Evolutionary conservation across 2,797 vertebrate genomes (phyloP), one percentile per base, ranked within the genome.

Genomic region (Argentina silus): DNA sequence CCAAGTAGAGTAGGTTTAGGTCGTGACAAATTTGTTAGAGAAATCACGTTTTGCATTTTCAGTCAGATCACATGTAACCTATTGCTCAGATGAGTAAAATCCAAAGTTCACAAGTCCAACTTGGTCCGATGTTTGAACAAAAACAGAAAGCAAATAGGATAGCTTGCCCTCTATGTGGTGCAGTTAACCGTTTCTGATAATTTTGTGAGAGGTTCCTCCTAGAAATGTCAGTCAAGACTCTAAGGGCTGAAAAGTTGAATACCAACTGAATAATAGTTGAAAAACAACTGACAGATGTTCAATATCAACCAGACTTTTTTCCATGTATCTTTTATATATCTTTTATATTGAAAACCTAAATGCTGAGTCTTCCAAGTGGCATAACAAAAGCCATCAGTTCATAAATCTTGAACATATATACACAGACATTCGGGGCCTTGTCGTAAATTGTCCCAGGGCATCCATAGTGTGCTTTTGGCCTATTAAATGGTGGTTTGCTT

Each of bases 401-500:
- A 17, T 64, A 65, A 55, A 71, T 69, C 59, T 72, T 27, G 68
- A 47, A 67, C 51, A 62, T 53, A 62, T 53, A 62, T 1, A 67
- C 14, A 55, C 12, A 42, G 19, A 36, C 19, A 70, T 27, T 48
- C 4, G 11, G 17, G 21, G 59, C 17, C 42, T 50, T 1, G 8
- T 23, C 17, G 23, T 67, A 60, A 68, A 74, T 65, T 44, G 67
- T 36, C 51, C 62, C 55, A 62, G 65, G 48, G 65, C 27, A 42
- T 10, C 57, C 19, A 51, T 62, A 57, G 42, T 57, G 59, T 56
- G 61, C 2, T 14, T 45, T 27, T 51, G 43, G 64, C 53, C 77
- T 65, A 74, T 76, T 65, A 76, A 70, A 70, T 11, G n/a, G 47
- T 71, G 70, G 75, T 72, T 48, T 63, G 56, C 55, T 59, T 50